phyloP scores from a whole-genome alignment of 1,140 invertebrate genomes.

The Meloidogyne exigua region DNA sequence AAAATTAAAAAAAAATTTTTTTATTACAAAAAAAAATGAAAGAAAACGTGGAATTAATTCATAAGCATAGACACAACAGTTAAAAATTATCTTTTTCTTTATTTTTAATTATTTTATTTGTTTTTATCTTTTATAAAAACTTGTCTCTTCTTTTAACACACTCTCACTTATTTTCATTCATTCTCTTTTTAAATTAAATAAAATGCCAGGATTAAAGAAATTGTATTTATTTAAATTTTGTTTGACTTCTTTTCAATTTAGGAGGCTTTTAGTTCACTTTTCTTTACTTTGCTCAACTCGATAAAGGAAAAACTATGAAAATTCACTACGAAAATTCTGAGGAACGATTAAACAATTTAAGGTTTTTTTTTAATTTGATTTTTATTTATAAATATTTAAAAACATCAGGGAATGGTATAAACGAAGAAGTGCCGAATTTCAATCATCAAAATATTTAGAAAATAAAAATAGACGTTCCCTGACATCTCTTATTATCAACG shows the following conservation, averaged over 20 bases:
- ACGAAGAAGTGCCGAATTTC: slow-evolving; percentile 18
- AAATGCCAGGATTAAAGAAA: no score
- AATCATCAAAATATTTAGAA: slow-evolving; percentile 19
- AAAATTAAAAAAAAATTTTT: not conserved
- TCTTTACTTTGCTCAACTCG: no score
- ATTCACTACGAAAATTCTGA: not conserved
- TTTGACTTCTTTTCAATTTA: no score
- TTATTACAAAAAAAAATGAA: not conserved
- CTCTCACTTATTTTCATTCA: not conserved
- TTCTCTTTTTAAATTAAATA: no score
- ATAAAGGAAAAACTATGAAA: not conserved
- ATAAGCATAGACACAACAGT: not conserved
- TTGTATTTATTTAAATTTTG: no score
- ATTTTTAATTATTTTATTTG: not conserved
- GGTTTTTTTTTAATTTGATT: not conserved
- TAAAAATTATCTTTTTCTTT: no score
- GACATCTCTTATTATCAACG: not conserved
- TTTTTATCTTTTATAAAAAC: not conserved
- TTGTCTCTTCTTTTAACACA: no score
- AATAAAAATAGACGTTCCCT: not conserved
- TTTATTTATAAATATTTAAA: not conserved
- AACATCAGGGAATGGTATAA: slow-evolving; percentile 15
- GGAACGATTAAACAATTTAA: not conserved
- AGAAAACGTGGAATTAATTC: not conserved
- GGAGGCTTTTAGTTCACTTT: not conserved